Conservation (phyloP, 1,140 invertebrate genomes). For the Lucilia cuprina region DNA sequence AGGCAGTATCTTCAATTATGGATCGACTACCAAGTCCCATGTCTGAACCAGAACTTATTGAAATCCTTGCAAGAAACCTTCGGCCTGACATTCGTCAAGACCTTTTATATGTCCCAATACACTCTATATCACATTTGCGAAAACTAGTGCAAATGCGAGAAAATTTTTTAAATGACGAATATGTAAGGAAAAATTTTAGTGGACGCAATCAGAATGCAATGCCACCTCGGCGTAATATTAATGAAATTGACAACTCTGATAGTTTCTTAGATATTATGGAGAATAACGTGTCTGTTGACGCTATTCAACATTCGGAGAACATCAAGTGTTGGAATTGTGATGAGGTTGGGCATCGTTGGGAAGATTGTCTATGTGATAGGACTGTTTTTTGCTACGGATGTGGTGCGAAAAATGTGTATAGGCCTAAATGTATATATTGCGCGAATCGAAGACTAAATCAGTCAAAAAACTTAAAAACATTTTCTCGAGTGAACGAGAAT, state of each 20-base stretch:
- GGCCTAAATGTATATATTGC: conserved; percentile 5
- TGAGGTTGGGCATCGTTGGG: conserved; percentile 21
- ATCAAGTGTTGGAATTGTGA: conserved; percentile 34
- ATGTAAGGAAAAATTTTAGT: neutral
- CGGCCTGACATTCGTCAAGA: conserved; percentile 29
- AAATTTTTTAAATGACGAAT: conserved; percentile 26
- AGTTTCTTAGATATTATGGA: neutral
- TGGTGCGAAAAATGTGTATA: conserved; percentile 16
- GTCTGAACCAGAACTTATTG: neutral
- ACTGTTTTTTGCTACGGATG: conserved; percentile 26
- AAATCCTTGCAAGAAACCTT: conserved; percentile 15
- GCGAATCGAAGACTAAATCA: neutral
- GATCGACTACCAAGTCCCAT: conserved; percentile 3
- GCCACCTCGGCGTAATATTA: neutral
- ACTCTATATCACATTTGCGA: conserved; percentile 27
- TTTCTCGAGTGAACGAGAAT: too few relatives aligned
- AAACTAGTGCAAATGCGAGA: conserved; percentile 19
- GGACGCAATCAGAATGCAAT: neutral
- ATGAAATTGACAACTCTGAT: neutral
- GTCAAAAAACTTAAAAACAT: neutral
- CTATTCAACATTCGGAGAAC: neutral
- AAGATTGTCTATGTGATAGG: conserved; percentile 23
- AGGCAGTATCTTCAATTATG: neutral
- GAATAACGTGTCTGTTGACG: neutral
- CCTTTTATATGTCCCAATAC: neutral